A percentile compares a stretch with the other conserved stretches of the same genome.
These are phyloP conservation scores for Elysia crispata DNA, from an alignment of 2,888 invertebrate genomes.

Conservation along the genomic window DNA sequence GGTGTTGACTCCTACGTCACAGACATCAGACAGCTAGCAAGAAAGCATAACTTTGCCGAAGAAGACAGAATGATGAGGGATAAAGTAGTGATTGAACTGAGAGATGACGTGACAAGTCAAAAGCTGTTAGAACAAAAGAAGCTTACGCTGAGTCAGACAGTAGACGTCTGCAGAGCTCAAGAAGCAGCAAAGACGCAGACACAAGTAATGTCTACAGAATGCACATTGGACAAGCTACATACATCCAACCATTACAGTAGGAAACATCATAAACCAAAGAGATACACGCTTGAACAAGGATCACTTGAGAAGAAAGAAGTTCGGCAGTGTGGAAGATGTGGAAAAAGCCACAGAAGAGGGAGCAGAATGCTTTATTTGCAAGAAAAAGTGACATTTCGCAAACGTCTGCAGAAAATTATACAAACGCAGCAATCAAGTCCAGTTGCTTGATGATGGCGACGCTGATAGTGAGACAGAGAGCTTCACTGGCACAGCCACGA, in stretches of 20 bases:
- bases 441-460: too few species aligned
- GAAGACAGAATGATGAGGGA: slow-evolving; percentile 21
- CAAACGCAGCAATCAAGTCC: too few species aligned
- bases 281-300: slow-evolving; percentile 1
- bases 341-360: too few species aligned
- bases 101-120: too few species aligned
- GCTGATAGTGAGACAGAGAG: too few species aligned
- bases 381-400: slow-evolving; percentile 19
- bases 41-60: too few species aligned
- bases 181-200: slow-evolving; percentile 28
- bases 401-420: too few species aligned
- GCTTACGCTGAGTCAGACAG: slow-evolving; percentile 16
- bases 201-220: slow-evolving; percentile 18
- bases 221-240: slow-evolving; percentile 23
- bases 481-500: too few species aligned
- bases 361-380: slow-evolving; percentile 23
- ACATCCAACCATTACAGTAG: too few species aligned
- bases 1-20: slow-evolving; percentile 20
- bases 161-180: slow-evolving; percentile 24
- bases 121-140: slow-evolving; percentile 25
- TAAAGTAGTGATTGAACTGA: slow-evolving; percentile 22
- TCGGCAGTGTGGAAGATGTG: slow-evolving; percentile 16
- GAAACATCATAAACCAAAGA: too few species aligned
- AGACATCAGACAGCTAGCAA: slow-evolving; percentile 11
- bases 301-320: slow-evolving; percentile 14